Evolutionary conservation across 2,113 vertebrate species (phyloP), one percentile per base, ranked within the genome.

Genomic region (Zonotrichia leucophrys): DNA sequence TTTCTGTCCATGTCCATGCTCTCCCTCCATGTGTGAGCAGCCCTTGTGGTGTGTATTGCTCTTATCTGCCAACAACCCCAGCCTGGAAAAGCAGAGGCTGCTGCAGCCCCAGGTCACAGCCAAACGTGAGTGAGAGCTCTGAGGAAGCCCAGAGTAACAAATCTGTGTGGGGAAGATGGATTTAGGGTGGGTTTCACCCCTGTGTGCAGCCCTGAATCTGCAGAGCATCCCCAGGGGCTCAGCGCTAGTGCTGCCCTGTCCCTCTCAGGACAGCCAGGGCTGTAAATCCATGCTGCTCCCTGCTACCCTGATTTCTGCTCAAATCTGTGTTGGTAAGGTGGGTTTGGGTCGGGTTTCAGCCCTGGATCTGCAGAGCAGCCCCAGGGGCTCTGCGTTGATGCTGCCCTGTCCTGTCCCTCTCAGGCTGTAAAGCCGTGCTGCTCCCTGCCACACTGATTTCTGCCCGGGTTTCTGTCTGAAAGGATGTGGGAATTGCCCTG

Each of bases 111-210:
- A 4, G 80, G 50, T 5, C 58, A 69, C 79, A 53, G 59, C 83
- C 52, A 41, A 68, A 42, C 0, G 0, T 11, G 19, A 49, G 23
- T 5, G 46, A 35, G 67, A 52, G 30, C 1, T 1, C 1, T 67
- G 78, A 46, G 1, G 0, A 53, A 80, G 72, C 25, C 53, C 82
- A 62, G 72, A 37, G 83, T 42, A 42, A 42, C 41, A 42, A 35
- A 82, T 72, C 56, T 15, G n/a, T 30, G 64, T 15, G 0, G 0
- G 37, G 59, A 31, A 55, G 47, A 31, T 50, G 72, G 72, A 24
- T 66, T 53, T 33, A 81, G 41, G 62, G 35, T 31, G 2, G 9
- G 13, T 60, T 79, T 70, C 75, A 10, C 19, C 41, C 41, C 41
- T 42, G 15, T 42, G 41, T 42, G 41, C 15, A 42, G 41, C 58